A percentile compares a stretch with the other conserved stretches of the same genome.
Evolutionary conservation across 2,113 vertebrate genomes (phyloP).

Genomic region (Dissostichus mawsoni): DNA sequence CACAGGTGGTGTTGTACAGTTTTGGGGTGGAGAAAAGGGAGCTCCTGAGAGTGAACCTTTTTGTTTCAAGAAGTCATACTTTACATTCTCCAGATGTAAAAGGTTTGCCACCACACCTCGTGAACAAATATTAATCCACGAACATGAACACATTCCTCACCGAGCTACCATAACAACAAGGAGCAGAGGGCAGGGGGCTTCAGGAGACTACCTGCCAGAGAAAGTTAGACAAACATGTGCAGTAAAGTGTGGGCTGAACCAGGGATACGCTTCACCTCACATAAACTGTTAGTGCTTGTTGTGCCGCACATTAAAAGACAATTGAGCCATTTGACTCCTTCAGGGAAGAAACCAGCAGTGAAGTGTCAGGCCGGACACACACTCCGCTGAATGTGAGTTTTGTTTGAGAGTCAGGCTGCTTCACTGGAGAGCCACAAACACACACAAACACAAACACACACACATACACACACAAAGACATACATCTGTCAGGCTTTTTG

Average conservation of each 20-base stretch:
- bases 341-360: not conserved
- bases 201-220: not conserved
- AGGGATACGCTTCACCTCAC: not conserved
- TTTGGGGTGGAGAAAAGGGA: slow-evolving; percentile 28
- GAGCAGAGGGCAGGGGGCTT: not conserved
- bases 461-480: too few species aligned
- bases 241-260: not conserved
- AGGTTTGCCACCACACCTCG: slow-evolving; percentile 44
- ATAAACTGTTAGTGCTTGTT: not conserved
- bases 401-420: slow-evolving; percentile 40
- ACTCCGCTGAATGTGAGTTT: slow-evolving; percentile 49
- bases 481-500: slow-evolving; percentile 34
- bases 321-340: not conserved
- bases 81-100: slow-evolving; percentile 52
- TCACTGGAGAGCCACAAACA: not conserved
- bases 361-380: not conserved
- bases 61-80: slow-evolving; percentile 25
- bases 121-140: slow-evolving; percentile 47
- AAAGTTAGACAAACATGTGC: not conserved
- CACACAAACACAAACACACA: not conserved
- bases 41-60: not conserved
- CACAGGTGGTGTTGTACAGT: not conserved
- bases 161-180: slow-evolving; percentile 5
- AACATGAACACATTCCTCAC: slow-evolving; percentile 27
- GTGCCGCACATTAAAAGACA: slow-evolving; percentile 36